Evolutionary conservation across 1,140 invertebrate species (phyloP), one percentile per base, ranked within the genome.

Genomic region (Hesperophylax magnus): DNA sequence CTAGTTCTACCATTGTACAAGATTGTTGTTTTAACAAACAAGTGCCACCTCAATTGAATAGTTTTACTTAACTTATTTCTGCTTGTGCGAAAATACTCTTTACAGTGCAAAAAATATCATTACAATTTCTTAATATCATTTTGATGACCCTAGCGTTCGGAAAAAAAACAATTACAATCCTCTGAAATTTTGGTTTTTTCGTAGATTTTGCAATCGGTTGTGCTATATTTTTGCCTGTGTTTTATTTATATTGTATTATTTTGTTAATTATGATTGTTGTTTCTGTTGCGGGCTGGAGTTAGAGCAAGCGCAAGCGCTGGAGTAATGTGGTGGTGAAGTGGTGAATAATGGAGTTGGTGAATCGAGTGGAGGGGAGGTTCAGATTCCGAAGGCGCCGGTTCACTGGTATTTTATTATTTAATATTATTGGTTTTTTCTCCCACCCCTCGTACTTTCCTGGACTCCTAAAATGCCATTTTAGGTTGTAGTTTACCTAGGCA

Each of bases 291-390:
- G 31, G 2, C 1, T 31, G 15, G 31, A 18, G 20, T 0, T n/a
- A 39, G 34, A 39, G 8, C 61, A 24, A 5, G 24, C 22, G 22
- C 24, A 8, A 7, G 4, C n/a, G 24, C 6, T 39, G 63, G 27
- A 31, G 27, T 67, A 47, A 67, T 47, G 61, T 18, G n/a, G 22
- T 27, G 58, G 58, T 67, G 63, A 67, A n/a, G n/a, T 18, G 18
- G 27, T 53, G 27, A 72, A 61, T 39, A 47, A 80, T 80, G 78
- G 78, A 80, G 52, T 76, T 80, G 61, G 58, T 80, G 7, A 80
- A 18, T 63, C 71, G 71, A 14, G 39, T 71, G 24, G 78, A 80
- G 58, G 58, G 60, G 18, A 75, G 39, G 47, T 53, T 80, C 47
- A 71, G 75, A 47, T 80, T 80, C 47, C 72, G 78, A 31, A 80